Conservation (phyloP, 2,113 vertebrate species). For the Siniperca knerii region DNA sequence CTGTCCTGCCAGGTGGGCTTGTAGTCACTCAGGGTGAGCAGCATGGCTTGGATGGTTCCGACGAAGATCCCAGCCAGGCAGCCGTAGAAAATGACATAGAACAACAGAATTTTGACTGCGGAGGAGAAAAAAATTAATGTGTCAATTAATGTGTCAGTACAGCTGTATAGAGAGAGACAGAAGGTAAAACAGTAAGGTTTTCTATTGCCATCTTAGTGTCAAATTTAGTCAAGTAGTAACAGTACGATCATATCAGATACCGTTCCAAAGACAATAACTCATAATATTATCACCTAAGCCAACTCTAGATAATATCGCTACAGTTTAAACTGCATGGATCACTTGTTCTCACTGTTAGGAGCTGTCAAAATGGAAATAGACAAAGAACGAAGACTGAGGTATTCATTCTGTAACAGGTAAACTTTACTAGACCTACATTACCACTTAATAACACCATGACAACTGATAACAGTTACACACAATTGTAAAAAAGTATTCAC, state of each 20-base stretch:
- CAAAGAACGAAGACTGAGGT: not conserved
- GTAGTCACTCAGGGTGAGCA: constrained; percentile 93
- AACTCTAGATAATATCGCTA: no score
- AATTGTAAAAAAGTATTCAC: not conserved
- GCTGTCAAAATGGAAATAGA: not conserved
- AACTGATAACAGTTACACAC: not conserved
- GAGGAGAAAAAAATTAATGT: not conserved
- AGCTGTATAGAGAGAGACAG: not conserved
- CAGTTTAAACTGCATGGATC: no score
- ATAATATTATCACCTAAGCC: no score
- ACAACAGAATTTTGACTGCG: constrained; percentile 93
- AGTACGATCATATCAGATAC: no score
- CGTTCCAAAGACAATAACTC: no score
- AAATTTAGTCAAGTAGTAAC: no score
- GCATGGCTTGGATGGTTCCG: constrained; percentile 96
- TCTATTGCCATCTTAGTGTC: no score
- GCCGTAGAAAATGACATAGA: constrained; percentile 96
- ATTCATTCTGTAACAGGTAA: not conserved
- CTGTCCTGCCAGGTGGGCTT: constrained; percentile 98
- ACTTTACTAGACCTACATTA: not conserved
- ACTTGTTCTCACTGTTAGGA: not conserved
- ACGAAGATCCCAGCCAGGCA: constrained; percentile 96
- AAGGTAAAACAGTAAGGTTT: not conserved
- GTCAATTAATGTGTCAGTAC: not conserved
- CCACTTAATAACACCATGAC: not conserved